Percentiles rank a stretch among this genome's conserved stretches.
Evolutionary conservation across 1,140 invertebrate genomes (phyloP).

Genomic region (Neodiprion virginianus): DNA sequence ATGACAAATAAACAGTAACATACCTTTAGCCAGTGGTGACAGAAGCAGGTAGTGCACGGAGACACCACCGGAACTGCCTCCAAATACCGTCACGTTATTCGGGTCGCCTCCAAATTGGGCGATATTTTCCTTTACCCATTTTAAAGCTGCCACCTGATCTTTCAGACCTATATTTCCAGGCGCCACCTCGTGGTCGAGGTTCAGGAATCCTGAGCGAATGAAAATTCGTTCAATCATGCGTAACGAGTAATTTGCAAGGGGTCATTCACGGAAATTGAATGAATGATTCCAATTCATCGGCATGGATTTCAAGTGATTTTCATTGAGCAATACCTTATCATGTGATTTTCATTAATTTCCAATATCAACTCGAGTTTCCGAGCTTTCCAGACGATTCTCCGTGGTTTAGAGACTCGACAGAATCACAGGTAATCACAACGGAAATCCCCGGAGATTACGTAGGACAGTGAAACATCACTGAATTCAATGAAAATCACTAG

Average conservation of each 20-base stretch:
- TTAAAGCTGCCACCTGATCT: slow-evolving; percentile 67
- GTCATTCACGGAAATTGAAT: too few species aligned
- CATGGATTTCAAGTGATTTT: not conserved
- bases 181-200: slow-evolving; percentile 35
- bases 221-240: too few species aligned
- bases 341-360: too few species aligned
- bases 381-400: too few species aligned
- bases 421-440: too few species aligned
- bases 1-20: slow-evolving; percentile 8
- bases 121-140: slow-evolving; percentile 70
- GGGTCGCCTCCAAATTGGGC: slow-evolving; percentile 69
- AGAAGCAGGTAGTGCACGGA: slow-evolving; percentile 49
- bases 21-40: slow-evolving; percentile 40
- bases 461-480: slow-evolving; percentile 3
- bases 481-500: not conserved
- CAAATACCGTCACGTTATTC: slow-evolving; percentile 71
- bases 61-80: slow-evolving; percentile 65
- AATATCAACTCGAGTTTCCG: too few species aligned
- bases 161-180: slow-evolving; percentile 63
- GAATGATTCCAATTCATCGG: not conserved
- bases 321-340: too few species aligned
- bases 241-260: too few species aligned
- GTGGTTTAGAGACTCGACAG: too few species aligned
- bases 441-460: too few species aligned
- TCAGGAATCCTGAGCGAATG: slow-evolving; percentile 39